Conservation (phyloP, 2,888 invertebrate species). For the Mesorhabditis spiculigera region DNA sequence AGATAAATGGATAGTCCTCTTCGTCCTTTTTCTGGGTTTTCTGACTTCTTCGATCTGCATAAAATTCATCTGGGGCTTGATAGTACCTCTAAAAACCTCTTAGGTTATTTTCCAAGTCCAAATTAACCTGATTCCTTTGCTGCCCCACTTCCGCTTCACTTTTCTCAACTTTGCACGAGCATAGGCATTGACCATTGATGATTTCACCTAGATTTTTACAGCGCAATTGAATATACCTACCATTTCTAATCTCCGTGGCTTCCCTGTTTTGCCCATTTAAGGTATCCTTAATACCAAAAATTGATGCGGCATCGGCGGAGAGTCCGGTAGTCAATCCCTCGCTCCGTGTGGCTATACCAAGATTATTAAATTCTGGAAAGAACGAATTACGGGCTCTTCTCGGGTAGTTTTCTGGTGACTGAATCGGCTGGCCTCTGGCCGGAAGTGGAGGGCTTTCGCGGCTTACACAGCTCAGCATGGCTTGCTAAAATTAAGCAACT, state of each 20-base stretch:
- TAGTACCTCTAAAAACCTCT: neutral
- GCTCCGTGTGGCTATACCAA: too few relatives aligned
- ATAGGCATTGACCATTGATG: slow-evolving; percentile 6
- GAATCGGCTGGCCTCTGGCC: neutral
- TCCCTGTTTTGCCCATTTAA: neutral
- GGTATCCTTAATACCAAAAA: neutral
- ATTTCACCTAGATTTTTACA: neutral
- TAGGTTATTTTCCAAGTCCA: neutral
- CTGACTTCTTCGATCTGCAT: neutral
- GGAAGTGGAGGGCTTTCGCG: neutral
- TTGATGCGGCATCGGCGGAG: neutral
- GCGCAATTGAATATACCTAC: neutral
- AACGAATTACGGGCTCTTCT: neutral
- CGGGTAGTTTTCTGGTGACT: neutral
- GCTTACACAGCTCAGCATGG: slow-evolving; percentile 2
- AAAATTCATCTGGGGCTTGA: neutral
- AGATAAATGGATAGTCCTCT: neutral
- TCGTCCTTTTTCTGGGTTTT: neutral
- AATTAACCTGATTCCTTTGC: neutral
- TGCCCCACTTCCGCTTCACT: neutral
- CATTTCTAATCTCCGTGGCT: neutral
- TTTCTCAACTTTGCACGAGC: neutral
- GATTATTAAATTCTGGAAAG: too few relatives aligned
- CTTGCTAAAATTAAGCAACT: neutral
- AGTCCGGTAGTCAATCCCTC: neutral